Evolutionary conservation across 2,888 invertebrate genomes (phyloP), one percentile per base, ranked within the genome.

Genomic region (Napeogenes sylphis): DNA sequence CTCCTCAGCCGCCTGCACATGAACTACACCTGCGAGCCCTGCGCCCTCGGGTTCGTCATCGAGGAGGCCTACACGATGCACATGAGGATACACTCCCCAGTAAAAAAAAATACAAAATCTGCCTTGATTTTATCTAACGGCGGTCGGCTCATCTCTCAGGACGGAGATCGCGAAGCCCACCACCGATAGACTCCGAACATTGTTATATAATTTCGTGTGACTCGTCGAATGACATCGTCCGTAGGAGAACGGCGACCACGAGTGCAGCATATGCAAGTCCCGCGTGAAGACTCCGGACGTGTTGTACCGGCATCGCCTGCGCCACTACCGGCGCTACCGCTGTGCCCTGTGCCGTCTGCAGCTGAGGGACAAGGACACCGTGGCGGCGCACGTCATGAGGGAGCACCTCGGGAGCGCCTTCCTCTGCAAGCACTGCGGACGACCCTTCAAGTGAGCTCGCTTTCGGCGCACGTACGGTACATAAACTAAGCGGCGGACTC

Each of bases 301-400:
- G 64, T 53, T 81, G 14, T 79, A 82, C 71, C 72, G 74, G 5
- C 82, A 82, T 66, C 70, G 71, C 6, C 59, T 81, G 56, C 80
- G 82, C 0, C 82, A 82, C 64, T 80, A 74, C 72, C 76, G 82
- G 0, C 78, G 82, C 2, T 82, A 81, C 71, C 76, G 80, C 12
- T 82, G 82, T 69, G 62, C 70, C 45, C 61, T 77, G 4, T 82
- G 82, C 69, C 59, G 65, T 30, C 65, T 65, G 6, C 66, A 71
- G 47, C 73, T 75, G 67, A 73, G 75, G 51, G 82, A 82, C 58
- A 76, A 77, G 66, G 82, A 82, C 45, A 74, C 77, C 0, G 81
- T 78, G 0, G 78, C 80, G 3, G 75, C 79, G 33, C 82, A 82
- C 67, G 75, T 82, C 45, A 81, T 80, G 77, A 72, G 68, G 21